phyloP scores from a whole-genome alignment of 2,888 invertebrate genomes.

The Mimachlamys varia region DNA sequence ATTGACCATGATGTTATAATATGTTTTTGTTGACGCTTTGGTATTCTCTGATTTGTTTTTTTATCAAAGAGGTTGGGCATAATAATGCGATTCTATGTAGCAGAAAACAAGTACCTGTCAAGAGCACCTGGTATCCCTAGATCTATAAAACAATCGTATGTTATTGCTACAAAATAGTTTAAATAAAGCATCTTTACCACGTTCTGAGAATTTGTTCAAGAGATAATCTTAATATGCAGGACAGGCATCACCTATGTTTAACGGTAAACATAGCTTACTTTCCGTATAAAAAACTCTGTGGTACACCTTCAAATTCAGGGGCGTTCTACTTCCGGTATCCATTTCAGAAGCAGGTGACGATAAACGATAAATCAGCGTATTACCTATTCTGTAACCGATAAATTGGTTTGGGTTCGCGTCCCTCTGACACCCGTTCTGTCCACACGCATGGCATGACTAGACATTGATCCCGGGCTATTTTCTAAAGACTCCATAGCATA shows the following conservation, averaged over 20 bases:
- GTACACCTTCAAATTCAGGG: conserved; percentile 9
- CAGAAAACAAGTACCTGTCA: no score
- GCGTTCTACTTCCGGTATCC: conserved; percentile 3
- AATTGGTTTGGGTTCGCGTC: conserved; percentile 27
- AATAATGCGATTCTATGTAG: no score
- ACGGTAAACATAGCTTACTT: neutral
- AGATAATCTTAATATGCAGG: neutral
- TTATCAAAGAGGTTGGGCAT: no score
- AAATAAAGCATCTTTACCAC: no score
- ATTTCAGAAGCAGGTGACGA: conserved; percentile 31
- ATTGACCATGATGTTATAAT: no score
- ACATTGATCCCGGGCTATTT: neutral
- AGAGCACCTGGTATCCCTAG: no score
- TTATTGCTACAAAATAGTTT: no score
- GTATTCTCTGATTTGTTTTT: no score
- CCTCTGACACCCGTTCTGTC: conserved; percentile 31
- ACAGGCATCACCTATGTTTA: neutral
- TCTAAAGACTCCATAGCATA: conserved; percentile 36
- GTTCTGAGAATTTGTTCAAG: neutral
- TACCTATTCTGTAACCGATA: conserved; percentile 10
- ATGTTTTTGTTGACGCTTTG: no score
- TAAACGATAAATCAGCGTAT: conserved; percentile 31
- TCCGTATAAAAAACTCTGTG: neutral
- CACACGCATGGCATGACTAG: conserved; percentile 12
- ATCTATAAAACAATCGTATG: no score